A percentile compares a stretch with the other conserved stretches of the same genome.
Conservation (phyloP, 2,797 vertebrate species). For the Buphagus erythrorhynchus region DNA sequence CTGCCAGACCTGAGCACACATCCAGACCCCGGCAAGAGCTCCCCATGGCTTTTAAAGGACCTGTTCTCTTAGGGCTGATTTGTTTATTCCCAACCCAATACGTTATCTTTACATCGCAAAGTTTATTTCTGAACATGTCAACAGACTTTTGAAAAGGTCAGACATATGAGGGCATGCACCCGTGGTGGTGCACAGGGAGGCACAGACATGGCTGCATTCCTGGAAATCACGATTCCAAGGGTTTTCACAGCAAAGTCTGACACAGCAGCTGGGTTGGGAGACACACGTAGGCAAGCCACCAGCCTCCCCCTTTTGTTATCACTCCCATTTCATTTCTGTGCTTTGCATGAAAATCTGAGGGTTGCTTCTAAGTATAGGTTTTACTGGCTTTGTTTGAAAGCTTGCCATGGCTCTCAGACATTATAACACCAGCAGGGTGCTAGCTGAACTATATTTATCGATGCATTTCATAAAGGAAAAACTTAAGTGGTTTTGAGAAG, state of each 20-base stretch:
- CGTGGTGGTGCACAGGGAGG: background rate
- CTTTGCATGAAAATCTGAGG: conserved; percentile 1
- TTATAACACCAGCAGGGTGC: conserved; percentile 31
- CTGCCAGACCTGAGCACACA: background rate
- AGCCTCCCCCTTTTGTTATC: conserved; percentile 3
- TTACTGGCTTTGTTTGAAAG: conserved; percentile 43
- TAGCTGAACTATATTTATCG: conserved; percentile 68
- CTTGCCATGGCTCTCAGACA: conserved; percentile 31
- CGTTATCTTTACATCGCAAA: conserved; percentile 60
- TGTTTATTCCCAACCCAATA: conserved; percentile 54
- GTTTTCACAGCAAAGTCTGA: conserved; percentile 21
- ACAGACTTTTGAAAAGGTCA: conserved; percentile 74
- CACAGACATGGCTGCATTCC: conserved; percentile 21
- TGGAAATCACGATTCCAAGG: background rate
- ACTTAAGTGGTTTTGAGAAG: conserved; percentile 18
- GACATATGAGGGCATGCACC: conserved; percentile 51
- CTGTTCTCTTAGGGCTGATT: background rate
- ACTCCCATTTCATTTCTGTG: background rate
- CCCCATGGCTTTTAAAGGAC: conserved; percentile 54
- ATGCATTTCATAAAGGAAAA: conserved; percentile 62
- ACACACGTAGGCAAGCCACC: background rate
- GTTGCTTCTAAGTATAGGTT: conserved; percentile 38
- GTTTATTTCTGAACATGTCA: conserved; percentile 79
- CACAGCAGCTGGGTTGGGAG: background rate
- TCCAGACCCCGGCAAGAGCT: background rate